Percentiles rank a stretch among this genome's conserved stretches.
Evolutionary conservation across 2,888 invertebrate species (phyloP).

Genomic region (Volucella inflata): DNA sequence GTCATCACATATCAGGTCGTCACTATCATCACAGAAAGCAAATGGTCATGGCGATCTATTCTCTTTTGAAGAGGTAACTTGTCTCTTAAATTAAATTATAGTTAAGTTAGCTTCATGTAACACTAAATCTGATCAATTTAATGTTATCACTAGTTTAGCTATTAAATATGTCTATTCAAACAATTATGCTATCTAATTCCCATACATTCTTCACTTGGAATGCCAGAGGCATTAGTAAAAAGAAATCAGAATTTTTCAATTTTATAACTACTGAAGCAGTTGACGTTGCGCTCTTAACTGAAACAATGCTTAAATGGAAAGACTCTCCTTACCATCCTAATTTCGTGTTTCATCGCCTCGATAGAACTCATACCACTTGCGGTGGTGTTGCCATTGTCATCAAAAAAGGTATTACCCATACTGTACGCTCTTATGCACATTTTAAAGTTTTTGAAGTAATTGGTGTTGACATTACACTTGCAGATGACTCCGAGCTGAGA

Average conservation of each 20-base stretch:
- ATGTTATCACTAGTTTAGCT: slow-evolving; percentile 9
- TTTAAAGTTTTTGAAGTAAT: background rate
- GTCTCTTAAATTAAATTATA: too few species aligned
- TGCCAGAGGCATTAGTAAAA: slow-evolving; percentile 6
- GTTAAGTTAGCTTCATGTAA: slow-evolving; percentile 5
- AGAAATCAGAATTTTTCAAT: slow-evolving; percentile 10
- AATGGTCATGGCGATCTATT: background rate
- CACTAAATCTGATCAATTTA: slow-evolving; percentile 19
- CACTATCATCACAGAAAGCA: slow-evolving; percentile 10
- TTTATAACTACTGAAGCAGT: background rate
- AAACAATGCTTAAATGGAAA: slow-evolving; percentile 7
- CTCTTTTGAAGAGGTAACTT: slow-evolving; percentile 13
- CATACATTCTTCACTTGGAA: slow-evolving; percentile 1
- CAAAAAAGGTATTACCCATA: slow-evolving; percentile 13
- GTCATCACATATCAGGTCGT: background rate
- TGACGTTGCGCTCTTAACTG: slow-evolving; percentile 15
- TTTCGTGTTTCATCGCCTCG: background rate
- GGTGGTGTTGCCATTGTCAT: slow-evolving; percentile 7
- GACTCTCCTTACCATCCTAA: background rate
- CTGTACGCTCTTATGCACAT: background rate
- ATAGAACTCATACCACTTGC: slow-evolving; percentile 1
- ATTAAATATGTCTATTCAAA: slow-evolving; percentile 12
- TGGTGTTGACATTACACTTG: slow-evolving; percentile 11
- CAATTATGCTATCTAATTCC: background rate
- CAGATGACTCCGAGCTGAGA: slow-evolving; percentile 6